phyloP scores from a whole-genome alignment of 2,888 invertebrate species.

The Tetragonula carbonaria region DNA sequence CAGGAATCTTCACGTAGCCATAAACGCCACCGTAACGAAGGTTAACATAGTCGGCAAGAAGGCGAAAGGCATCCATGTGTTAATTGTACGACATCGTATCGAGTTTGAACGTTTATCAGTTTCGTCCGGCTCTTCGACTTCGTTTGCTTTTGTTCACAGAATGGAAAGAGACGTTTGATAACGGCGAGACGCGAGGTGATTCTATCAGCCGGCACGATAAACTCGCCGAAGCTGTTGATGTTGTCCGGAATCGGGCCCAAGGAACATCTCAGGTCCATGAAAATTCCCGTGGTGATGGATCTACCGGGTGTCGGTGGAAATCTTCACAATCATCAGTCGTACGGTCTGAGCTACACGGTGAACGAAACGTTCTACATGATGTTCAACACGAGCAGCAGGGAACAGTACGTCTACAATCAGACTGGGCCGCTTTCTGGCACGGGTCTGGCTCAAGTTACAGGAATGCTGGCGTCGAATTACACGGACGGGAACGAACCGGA shows the following conservation, averaged over 20 bases:
- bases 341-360: constrained; percentile 85
- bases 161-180: constrained; percentile 56
- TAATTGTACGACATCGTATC: constrained; percentile 70
- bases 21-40: constrained; percentile 87
- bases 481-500: constrained; percentile 88
- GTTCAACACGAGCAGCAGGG: constrained; percentile 85
- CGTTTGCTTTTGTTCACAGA: constrained; percentile 49
- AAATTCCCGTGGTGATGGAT: constrained; percentile 86
- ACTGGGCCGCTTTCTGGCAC: constrained; percentile 87
- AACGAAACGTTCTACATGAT: constrained; percentile 82
- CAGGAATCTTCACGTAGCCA: constrained; percentile 86
- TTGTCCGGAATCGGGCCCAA: constrained; percentile 89
- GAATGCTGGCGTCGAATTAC: constrained; percentile 86
- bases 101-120: too few species aligned
- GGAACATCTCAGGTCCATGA: constrained; percentile 85
- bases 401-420: constrained; percentile 85
- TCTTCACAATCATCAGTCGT: constrained; percentile 89
- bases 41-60: constrained; percentile 84
- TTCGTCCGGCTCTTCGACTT: background rate
- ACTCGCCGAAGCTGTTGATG: constrained; percentile 88
- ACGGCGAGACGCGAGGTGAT: constrained; percentile 84
- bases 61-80: constrained; percentile 86
- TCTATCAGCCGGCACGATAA: constrained; percentile 87
- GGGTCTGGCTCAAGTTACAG: constrained; percentile 89
- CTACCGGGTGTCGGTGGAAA: constrained; percentile 89